Base-by-base conservation (phyloP, 2,113 vertebrate species). In the Spermophilus dauricus region DNA sequence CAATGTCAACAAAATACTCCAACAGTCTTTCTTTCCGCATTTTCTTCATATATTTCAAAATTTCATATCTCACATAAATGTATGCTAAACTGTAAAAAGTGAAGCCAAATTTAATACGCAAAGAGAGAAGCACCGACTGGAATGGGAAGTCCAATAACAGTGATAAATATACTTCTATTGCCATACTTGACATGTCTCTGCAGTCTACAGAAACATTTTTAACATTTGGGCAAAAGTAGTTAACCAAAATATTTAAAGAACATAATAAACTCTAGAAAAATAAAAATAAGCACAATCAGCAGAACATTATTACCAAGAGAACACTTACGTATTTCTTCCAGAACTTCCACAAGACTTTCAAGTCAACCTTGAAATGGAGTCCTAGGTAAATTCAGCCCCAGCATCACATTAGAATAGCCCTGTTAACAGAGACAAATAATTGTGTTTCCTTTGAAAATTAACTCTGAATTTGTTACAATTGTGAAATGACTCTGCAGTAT, bases 241-340 rank as follows among this genome's bases (percentile, higher is more conserved):
- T 45, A 94, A 58, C 8, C 30, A 90, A 92, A 96, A 75, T 39
- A 39, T 72, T n/a, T 34, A 86, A 53, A 72, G 5, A 61, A 72
- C n/a, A 72, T 81, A 87, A 42, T 32, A 56, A 56, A 32, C 7
- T 75, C 37, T 14, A 82, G 13, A 37, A 80, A 93, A 93, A 77
- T n/a, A 84, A 30, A 53, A 58, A 26, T 18, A 86, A 77, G 30
- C n/a, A 76, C 14, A 75, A 69, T 20, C 28, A 92, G 17, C 32
- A 84, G 84, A 58, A 2, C 81, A 76, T 65, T 32, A 63, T 51
- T 81, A 86, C 1, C 13, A 69, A 78, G 97, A 90, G 26, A 14
- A 30, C 95, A 98, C 97, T 98, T 97, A 99, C 98, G 90, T 98
- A 42, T 92, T 98, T 97, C 96, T 98, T 98, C 42, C 93, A 96